A percentile compares a stretch with the other conserved stretches of the same genome.
Conservation (phyloP, 2,888 invertebrate genomes). For the Xestia c-nigrum region DNA sequence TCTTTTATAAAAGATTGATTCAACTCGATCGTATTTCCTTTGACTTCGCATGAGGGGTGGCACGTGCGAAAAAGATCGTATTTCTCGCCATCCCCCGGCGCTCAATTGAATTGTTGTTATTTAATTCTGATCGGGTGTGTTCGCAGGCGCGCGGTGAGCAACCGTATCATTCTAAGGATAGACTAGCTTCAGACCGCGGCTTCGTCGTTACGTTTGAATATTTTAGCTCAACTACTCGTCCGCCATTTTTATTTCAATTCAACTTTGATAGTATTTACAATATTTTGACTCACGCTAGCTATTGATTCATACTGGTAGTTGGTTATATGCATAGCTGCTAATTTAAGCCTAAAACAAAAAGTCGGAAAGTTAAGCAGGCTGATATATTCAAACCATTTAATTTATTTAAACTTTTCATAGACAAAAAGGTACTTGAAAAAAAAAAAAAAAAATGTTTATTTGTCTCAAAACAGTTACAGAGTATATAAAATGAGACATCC, state of each 20-base stretch:
- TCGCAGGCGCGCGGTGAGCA: constrained; percentile 3
- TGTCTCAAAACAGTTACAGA: too few species aligned
- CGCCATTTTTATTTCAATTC: not conserved
- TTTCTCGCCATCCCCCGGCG: constrained; percentile 28
- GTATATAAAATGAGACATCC: too few species aligned
- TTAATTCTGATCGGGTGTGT: constrained; percentile 51
- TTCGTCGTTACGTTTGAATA: not conserved
- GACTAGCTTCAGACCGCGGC: not conserved
- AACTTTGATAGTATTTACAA: not conserved
- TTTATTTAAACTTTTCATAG: too few species aligned
- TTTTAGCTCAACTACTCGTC: not conserved
- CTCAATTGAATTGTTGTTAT: constrained; percentile 62
- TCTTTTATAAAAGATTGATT: constrained; percentile 34
- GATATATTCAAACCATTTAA: too few species aligned
- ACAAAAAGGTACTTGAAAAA: too few species aligned
- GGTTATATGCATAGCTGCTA: too few species aligned
- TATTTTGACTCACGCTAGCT: not conserved
- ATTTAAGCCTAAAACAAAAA: too few species aligned
- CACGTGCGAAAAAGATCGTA: constrained; percentile 51
- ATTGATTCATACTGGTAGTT: too few species aligned
- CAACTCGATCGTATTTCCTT: constrained; percentile 42
- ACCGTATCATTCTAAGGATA: constrained; percentile 3
- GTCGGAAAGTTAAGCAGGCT: too few species aligned
- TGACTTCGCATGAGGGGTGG: constrained; percentile 24
- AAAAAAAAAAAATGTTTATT: too few species aligned